phyloP scores from a whole-genome alignment of 2,113 vertebrate genomes.

The Cyphomyrus discorhynchus region DNA sequence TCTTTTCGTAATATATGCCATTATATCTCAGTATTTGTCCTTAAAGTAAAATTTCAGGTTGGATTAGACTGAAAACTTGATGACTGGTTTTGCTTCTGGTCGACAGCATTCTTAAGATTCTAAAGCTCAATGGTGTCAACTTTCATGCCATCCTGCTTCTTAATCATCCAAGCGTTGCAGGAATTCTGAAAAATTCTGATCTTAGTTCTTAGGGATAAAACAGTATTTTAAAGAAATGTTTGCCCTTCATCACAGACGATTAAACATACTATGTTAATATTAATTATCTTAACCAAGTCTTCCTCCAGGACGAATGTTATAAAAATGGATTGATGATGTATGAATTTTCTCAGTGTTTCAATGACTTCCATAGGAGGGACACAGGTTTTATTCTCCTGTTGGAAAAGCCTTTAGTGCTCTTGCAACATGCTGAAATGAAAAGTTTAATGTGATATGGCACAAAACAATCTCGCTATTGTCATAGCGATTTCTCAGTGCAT shows the following conservation, averaged over 20 bases:
- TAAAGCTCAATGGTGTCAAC: background rate
- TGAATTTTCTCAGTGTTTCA: background rate
- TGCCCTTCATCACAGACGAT: background rate
- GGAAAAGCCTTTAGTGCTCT: background rate
- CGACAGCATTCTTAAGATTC: background rate
- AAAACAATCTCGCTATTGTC: background rate
- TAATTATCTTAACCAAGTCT: background rate
- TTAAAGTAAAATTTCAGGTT: background rate
- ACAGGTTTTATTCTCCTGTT: background rate
- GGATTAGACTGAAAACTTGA: background rate
- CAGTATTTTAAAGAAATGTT: background rate
- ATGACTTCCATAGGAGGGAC: background rate
- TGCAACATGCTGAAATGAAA: constrained; percentile 9
- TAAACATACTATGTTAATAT: background rate
- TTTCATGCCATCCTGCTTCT: background rate
- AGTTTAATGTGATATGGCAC: background rate
- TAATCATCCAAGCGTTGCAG: background rate
- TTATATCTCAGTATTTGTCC: background rate
- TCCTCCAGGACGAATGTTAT: background rate
- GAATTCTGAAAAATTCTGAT: background rate
- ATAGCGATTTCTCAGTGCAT: background rate
- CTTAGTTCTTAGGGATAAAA: background rate
- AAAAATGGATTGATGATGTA: background rate
- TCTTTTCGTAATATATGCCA: background rate
- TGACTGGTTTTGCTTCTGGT: background rate